These are phyloP conservation scores for Gobio occitaniae DNA, from an alignment of 2,797 vertebrate genomes.

Conservation along the genomic window DNA sequence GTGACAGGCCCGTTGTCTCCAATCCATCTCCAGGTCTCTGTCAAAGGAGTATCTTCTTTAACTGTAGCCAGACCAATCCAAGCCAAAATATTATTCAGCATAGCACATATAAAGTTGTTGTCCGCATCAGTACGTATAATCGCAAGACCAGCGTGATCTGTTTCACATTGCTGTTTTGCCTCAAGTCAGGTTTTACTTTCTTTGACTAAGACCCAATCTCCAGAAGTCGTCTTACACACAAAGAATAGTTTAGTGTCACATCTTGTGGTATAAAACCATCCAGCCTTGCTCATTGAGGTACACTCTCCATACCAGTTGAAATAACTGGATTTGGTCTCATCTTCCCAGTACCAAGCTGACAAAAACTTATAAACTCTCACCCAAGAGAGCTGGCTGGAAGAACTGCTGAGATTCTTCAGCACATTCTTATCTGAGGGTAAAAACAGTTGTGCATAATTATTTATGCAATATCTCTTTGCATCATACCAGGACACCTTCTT, in stretches of 20 bases:
- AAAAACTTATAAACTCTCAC: background rate
- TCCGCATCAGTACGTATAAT: background rate
- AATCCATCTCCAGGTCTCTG: constrained; percentile 14
- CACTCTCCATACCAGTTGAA: constrained; percentile 25
- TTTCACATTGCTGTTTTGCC: background rate
- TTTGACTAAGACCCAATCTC: background rate
- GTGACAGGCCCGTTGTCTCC: background rate
- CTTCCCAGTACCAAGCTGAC: background rate
- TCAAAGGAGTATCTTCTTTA: background rate
- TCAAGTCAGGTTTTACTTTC: background rate
- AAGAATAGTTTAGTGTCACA: background rate
- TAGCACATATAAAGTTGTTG: background rate
- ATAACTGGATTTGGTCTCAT: background rate
- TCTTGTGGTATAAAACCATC: background rate
- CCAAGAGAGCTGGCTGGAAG: constrained; percentile 23
- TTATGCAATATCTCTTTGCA: background rate
- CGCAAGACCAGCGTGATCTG: background rate
- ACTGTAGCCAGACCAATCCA: constrained; percentile 16
- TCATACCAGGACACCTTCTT: background rate
- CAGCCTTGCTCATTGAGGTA: background rate
- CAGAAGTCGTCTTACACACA: background rate
- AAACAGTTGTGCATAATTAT: background rate
- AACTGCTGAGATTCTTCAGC: background rate
- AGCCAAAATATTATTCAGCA: rapidly evolving
- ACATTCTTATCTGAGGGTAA: background rate